Conservation (phyloP, 2,797 vertebrate genomes). For the Strix occidentalis region DNA sequence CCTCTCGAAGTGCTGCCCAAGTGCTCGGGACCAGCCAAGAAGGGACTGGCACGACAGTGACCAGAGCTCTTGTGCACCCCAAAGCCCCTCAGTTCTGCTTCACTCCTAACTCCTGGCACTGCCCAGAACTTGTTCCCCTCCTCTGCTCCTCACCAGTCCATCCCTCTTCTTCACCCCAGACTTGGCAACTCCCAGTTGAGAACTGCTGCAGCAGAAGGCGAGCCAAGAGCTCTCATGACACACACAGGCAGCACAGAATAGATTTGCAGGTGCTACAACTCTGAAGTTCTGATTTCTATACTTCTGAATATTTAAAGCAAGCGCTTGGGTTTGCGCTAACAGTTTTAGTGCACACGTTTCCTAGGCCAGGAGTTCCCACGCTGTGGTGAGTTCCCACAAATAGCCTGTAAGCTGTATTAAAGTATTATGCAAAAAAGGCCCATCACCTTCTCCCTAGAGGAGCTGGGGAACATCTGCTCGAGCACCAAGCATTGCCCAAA, state of each 20-base stretch:
- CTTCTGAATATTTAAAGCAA: constrained; percentile 44
- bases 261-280: constrained; percentile 14
- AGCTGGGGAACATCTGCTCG: neutral
- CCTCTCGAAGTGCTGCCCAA: neutral
- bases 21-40: neutral
- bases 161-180: neutral
- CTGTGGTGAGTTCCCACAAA: constrained; percentile 6
- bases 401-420: constrained; percentile 23
- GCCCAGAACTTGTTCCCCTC: neutral
- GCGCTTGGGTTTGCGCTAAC: neutral
- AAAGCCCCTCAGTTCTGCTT: fast-evolving
- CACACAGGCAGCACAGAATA: fast-evolving
- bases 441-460: neutral
- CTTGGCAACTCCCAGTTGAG: neutral
- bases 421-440: constrained; percentile 49
- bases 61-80: fast-evolving
- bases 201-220: neutral
- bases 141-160: neutral
- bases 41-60: neutral
- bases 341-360: neutral
- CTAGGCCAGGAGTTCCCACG: constrained; percentile 37
- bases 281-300: constrained; percentile 1
- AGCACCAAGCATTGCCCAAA: neutral
- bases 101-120: neutral
- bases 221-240: neutral